phyloP scores from a whole-genome alignment of 2,888 invertebrate genomes.

The Andrena trimmerana region DNA sequence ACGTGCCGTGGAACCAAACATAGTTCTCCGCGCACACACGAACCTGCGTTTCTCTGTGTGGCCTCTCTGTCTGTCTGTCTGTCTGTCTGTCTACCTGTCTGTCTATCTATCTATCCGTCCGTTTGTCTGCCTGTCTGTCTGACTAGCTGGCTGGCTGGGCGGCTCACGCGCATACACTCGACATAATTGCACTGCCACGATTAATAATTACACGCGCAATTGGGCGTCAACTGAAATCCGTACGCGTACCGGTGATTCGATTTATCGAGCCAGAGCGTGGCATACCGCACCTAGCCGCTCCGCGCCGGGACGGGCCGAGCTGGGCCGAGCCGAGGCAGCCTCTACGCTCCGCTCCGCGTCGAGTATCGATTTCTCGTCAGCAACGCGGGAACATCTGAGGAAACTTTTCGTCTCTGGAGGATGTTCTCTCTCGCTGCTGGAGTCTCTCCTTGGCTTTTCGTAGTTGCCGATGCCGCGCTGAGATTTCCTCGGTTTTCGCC shows the following conservation, averaged over 20 bases:
- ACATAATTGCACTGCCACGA: slow-evolving; percentile 81
- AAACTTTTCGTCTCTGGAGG: neutral
- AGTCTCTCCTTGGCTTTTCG: neutral
- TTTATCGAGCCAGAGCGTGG: slow-evolving; percentile 72
- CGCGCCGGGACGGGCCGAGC: slow-evolving; percentile 56
- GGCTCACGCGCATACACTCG: slow-evolving; percentile 67
- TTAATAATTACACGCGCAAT: slow-evolving; percentile 83
- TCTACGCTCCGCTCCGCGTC: neutral
- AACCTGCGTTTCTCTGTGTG: neutral
- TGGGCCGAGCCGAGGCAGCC: neutral
- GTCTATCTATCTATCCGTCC: neutral
- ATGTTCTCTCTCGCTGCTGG: neutral
- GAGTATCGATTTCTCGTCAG: slow-evolving; percentile 44
- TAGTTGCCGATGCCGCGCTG: neutral
- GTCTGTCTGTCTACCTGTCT: slow-evolving; percentile 16
- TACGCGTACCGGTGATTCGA: slow-evolving; percentile 78
- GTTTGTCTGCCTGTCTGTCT: slow-evolving; percentile 14
- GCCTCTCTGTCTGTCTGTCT: neutral
- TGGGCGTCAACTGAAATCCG: slow-evolving; percentile 80
- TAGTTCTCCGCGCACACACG: slow-evolving; percentile 53
- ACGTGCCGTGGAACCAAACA: slow-evolving; percentile 73
- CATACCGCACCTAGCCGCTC: neutral
- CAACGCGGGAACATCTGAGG: neutral
- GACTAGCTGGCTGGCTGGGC: slow-evolving; percentile 21
- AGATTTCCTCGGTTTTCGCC: neutral